Conservation (phyloP, 2,888 invertebrate species). For the Amorpha juglandis region DNA sequence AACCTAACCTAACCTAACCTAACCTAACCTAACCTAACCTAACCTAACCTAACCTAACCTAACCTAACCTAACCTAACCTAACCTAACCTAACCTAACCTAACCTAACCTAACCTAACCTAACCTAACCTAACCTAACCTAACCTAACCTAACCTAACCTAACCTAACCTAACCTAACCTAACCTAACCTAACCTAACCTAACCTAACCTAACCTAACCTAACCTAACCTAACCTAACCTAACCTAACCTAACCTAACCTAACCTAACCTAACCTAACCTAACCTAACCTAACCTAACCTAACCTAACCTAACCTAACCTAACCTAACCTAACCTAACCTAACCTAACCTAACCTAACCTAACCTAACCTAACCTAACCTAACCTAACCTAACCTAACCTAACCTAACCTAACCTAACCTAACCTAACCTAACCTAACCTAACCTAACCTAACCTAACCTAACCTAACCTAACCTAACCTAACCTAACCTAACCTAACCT, state of each 20-base stretch:
- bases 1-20: slow-evolving; percentile 3
- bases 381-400: slow-evolving; percentile 5
- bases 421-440: slow-evolving; percentile 5
- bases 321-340: slow-evolving; percentile 5
- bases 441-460: slow-evolving; percentile 5
- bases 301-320: slow-evolving; percentile 5
- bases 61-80: slow-evolving; percentile 5
- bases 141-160: slow-evolving; percentile 5
- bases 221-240: slow-evolving; percentile 2
- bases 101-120: slow-evolving; percentile 5
- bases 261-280: slow-evolving; percentile 1
- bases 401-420: slow-evolving; percentile 5
- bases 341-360: slow-evolving; percentile 5
- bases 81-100: slow-evolving; percentile 5
- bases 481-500: slow-evolving; percentile 5
- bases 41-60: slow-evolving; percentile 5
- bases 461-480: slow-evolving; percentile 5
- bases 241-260: slow-evolving; percentile 3
- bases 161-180: slow-evolving; percentile 5
- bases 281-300: slow-evolving; percentile 4
- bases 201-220: slow-evolving; percentile 5
- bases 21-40: slow-evolving; percentile 5
- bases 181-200: slow-evolving; percentile 5
- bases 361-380: slow-evolving; percentile 5
- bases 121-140: slow-evolving; percentile 5